These are phyloP conservation scores for Atta texana DNA, from an alignment of 1,140 invertebrate species.

Conservation along the genomic window DNA sequence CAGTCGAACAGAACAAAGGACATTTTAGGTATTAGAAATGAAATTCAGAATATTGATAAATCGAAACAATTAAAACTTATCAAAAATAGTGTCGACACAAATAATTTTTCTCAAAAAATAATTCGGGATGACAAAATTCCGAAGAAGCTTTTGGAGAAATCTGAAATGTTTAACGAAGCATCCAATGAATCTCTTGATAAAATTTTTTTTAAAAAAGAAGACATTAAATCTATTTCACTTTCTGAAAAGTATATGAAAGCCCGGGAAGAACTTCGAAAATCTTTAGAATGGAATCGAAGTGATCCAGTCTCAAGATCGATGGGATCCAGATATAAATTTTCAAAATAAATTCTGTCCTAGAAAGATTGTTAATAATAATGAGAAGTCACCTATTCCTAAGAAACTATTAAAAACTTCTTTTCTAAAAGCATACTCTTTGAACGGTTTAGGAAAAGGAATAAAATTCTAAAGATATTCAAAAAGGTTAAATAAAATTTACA, in stretches of 20 bases:
- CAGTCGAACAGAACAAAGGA: background rate
- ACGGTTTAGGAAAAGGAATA: background rate
- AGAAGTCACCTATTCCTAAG: background rate
- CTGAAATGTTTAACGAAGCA: slow-evolving; percentile 45
- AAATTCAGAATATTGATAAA: slow-evolving; percentile 6
- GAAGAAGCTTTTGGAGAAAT: slow-evolving; percentile 65
- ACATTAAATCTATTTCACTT: background rate
- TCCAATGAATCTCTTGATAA: slow-evolving; percentile 48
- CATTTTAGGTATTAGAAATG: background rate
- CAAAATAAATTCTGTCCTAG: background rate
- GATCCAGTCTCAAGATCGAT: background rate
- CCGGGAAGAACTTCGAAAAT: slow-evolving; percentile 8
- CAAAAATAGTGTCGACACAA: background rate
- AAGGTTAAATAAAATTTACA: background rate
- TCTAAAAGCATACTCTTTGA: slow-evolving; percentile 16
- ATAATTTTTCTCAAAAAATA: slow-evolving; percentile 19
- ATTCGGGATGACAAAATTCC: background rate
- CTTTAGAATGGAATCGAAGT: slow-evolving; percentile 14
- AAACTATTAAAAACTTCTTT: background rate
- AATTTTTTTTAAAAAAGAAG: background rate
- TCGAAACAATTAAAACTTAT: background rate
- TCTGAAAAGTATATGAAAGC: background rate
- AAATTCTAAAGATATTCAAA: background rate
- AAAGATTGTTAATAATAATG: background rate
- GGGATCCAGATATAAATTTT: background rate